Evolutionary conservation across 2,888 invertebrate species (phyloP), one percentile per base, ranked within the genome.

Genomic region (Meghimatium bilineatum): DNA sequence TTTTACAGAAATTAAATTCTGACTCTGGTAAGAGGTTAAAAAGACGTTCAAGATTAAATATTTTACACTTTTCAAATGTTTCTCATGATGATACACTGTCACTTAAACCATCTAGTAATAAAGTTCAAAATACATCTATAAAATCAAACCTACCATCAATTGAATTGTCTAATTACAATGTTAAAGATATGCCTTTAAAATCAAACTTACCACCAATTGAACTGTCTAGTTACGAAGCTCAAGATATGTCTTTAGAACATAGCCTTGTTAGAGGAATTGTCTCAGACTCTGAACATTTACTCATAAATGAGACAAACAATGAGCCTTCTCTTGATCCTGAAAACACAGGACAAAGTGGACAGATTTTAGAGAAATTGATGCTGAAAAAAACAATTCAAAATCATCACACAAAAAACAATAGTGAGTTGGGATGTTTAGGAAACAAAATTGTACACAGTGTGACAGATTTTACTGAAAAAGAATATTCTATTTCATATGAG

Each of bases 161-260:
- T n/a, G n/a, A n/a, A n/a, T n/a, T n/a, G n/a, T n/a, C n/a, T n/a
- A n/a, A n/a, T n/a, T n/a, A n/a, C n/a, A n/a, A n/a, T n/a, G n/a
- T n/a, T n/a, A n/a, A 20, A 76, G 88, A n/a, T n/a, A n/a, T n/a
- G n/a, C n/a, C n/a, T n/a, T n/a, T n/a, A n/a, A n/a, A n/a, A n/a
- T n/a, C n/a, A n/a, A n/a, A n/a, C n/a, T n/a, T n/a, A n/a, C n/a
- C n/a, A n/a, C n/a, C n/a, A n/a, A n/a, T n/a, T n/a, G n/a, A n/a
- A n/a, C n/a, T n/a, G n/a, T n/a, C n/a, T n/a, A n/a, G n/a, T n/a
- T n/a, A n/a, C n/a, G n/a, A n/a, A n/a, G n/a, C n/a, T n/a, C n/a
- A 20, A 76, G 88, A 88, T 69, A 75, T 85, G 32, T 86, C 86
- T 76, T 56, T 86, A 52, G 87, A 88, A 82, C 86, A 81, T 34